A percentile compares a stretch with the other conserved stretches of the same genome.
phyloP scores from a whole-genome alignment of 2,797 vertebrate species.

The Poecilia wingei region DNA sequence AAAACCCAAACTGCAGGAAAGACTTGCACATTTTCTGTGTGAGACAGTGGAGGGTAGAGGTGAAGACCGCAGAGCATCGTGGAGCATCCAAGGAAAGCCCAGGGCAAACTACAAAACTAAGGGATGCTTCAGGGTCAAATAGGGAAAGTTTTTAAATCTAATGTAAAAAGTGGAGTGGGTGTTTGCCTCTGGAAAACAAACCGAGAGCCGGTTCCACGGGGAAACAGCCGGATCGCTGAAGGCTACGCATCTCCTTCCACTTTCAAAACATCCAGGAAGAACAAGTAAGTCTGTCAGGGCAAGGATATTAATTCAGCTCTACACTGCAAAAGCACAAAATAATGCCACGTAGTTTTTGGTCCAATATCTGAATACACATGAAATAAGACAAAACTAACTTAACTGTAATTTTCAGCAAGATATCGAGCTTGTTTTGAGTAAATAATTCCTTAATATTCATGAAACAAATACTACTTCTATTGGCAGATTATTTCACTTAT shows the following conservation, averaged over 20 bases:
- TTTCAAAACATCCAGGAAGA: neutral
- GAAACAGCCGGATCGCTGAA: neutral
- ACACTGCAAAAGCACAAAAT: no score
- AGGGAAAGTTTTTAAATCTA: neutral
- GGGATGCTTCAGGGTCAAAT: neutral
- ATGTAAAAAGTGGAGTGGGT: constrained; percentile 7
- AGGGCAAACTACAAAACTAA: neutral
- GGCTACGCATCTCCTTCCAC: constrained; percentile 2
- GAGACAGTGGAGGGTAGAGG: neutral
- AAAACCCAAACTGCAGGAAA: neutral
- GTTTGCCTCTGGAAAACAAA: constrained; percentile 1
- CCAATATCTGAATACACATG: no score
- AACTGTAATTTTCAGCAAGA: no score
- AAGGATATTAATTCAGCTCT: neutral
- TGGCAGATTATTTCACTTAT: no score
- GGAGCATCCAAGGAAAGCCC: neutral
- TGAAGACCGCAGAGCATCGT: neutral
- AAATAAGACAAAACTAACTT: no score
- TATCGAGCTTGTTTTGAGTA: no score
- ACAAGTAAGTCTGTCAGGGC: neutral
- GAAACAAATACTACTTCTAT: no score
- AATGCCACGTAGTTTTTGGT: no score
- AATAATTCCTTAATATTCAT: no score
- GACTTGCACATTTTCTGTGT: neutral
- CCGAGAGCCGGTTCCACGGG: neutral